Conservation (phyloP, 2,888 invertebrate genomes). For the Adineta ricciae region DNA sequence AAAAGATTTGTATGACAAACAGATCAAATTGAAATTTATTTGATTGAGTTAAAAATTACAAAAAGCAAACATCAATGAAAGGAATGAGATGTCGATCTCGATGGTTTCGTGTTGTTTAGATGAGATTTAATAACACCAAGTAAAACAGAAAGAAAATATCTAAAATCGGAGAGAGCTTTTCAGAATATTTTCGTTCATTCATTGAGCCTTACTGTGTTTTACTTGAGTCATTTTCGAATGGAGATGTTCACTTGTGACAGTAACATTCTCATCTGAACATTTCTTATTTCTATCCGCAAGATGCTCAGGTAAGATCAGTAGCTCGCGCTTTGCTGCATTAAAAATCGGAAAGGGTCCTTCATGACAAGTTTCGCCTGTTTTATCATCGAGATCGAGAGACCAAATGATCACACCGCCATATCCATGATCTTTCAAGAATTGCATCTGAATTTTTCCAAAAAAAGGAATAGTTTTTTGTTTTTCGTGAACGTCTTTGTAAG, state of each 20-base stretch:
- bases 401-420: slow-evolving; percentile 33
- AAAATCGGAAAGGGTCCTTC: slow-evolving; percentile 33
- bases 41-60: background rate
- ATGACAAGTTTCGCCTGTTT: slow-evolving; percentile 31
- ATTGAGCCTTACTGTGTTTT: background rate
- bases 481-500: background rate
- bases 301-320: slow-evolving; percentile 8
- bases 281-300: background rate
- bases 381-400: slow-evolving; percentile 33
- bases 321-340: slow-evolving; percentile 30
- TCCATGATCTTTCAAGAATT: slow-evolving; percentile 29
- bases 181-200: background rate
- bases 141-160: background rate
- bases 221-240: background rate
- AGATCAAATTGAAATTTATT: background rate
- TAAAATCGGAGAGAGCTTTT: background rate
- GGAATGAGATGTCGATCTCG: too few relatives aligned
- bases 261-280: background rate
- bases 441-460: background rate
- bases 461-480: background rate
- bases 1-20: background rate
- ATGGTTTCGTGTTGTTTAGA: background rate
- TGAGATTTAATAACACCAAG: background rate
- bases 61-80: background rate
- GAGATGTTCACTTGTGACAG: background rate